Evolutionary conservation across 2,113 vertebrate genomes (phyloP), one percentile per base, ranked within the genome.

Genomic region (Myrmecobius fasciatus): DNA sequence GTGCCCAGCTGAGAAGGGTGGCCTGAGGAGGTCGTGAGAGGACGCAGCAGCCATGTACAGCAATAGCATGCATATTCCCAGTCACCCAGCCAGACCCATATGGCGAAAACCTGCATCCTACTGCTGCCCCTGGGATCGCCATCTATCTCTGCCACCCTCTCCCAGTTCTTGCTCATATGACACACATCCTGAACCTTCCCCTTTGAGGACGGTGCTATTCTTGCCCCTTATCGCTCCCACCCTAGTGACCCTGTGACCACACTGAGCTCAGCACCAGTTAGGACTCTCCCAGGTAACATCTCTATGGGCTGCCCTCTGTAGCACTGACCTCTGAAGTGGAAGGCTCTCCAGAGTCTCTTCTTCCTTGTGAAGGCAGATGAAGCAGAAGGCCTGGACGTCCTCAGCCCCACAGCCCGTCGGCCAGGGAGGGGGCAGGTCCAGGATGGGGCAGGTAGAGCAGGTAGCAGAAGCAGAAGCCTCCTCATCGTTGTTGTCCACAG

Each of bases 321-420:
- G 46, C 93, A 98, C 98, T 98, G 96, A 99, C 98, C 98, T 99
- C 97, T 94, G 98, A 91, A 98, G 95, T 25, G 98, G 98, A 95
- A 98, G 96, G 51, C 98, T 98, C 95, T 98, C 98, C 97, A 98
- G 97, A n/a, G 98, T 98, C 96, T 98, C 98, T 94, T 98, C 96
- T 60, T 98, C 98, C 97, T 96, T 98, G 94, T 98, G 98, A 96
- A 99, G 98, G 97, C 98, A 99, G 95, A 98, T 17, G 43, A 99
- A 98, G 98, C 98, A 99, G 98, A 99, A 99, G 89, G 98, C 97
- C 88, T 98, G 98, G 94, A 98, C 98, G 0, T 97, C 96, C 49
- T 54, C 2, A 0, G 60, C 51, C 49, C n/a, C 11, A 53, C 43
- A 93, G 95, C 93, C 14, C 0, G 96, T 1, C 83, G 51, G 36